A percentile compares a stretch with the other conserved stretches of the same genome.
Conservation (phyloP, 2,888 invertebrate species). For the Cremastinae sp. region DNA sequence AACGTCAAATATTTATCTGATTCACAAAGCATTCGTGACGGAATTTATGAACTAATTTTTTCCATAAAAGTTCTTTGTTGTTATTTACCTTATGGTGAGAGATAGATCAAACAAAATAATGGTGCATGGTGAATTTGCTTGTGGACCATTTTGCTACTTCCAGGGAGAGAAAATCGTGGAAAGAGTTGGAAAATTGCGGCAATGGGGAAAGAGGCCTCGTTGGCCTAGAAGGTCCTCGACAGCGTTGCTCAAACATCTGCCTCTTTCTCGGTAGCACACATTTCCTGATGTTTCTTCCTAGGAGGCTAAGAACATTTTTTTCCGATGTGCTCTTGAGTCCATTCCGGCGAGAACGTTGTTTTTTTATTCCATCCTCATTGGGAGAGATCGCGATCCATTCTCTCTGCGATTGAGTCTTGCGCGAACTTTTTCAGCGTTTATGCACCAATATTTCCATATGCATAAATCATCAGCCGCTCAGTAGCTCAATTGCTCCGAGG, state of each 20-base stretch:
- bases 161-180: constrained; percentile 12
- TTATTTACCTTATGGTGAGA: constrained; percentile 1
- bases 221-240: constrained; percentile 72
- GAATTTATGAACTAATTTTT: no score
- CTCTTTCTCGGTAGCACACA: constrained; percentile 64
- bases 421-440: constrained; percentile 28
- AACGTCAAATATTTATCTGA: no score
- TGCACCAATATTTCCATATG: constrained; percentile 51
- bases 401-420: constrained; percentile 30
- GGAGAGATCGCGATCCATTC: constrained; percentile 55
- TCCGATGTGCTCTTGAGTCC: constrained; percentile 29
- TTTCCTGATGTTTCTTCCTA: constrained; percentile 60
- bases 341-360: constrained; percentile 41
- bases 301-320: constrained; percentile 55
- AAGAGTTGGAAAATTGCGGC: constrained; percentile 39
- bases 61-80: neutral
- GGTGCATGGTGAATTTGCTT: constrained; percentile 18
- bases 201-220: constrained; percentile 60
- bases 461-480: constrained; percentile 70
- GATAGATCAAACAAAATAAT: neutral
- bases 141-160: constrained; percentile 46
- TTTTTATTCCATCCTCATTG: constrained; percentile 47
- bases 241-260: constrained; percentile 73
- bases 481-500: constrained; percentile 59
- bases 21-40: neutral